Evolutionary conservation across 2,888 invertebrate species (phyloP).

Genomic region (Anorthoa munda): DNA sequence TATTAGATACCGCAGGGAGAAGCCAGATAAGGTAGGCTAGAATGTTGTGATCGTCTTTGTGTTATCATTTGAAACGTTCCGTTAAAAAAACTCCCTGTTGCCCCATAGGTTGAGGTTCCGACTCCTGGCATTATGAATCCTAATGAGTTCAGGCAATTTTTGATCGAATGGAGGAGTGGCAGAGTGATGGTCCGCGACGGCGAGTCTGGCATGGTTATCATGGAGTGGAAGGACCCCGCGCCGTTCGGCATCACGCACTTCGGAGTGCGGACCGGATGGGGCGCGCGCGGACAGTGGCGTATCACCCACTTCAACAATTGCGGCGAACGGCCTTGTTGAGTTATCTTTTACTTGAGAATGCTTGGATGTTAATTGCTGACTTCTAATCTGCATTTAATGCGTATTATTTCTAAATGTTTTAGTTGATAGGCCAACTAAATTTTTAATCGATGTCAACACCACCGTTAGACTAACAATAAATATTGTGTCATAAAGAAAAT

Average conservation of each 20-base stretch:
- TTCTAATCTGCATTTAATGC: constrained; percentile 54
- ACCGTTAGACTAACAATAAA: constrained; percentile 66
- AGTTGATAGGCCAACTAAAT: constrained; percentile 58
- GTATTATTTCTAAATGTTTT: constrained; percentile 43
- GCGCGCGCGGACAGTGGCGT: constrained; percentile 92
- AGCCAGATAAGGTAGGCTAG: constrained; percentile 91
- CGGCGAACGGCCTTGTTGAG: constrained; percentile 83
- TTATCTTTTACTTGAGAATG: constrained; percentile 72
- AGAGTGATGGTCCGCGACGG: constrained; percentile 88
- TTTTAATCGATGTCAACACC: constrained; percentile 52
- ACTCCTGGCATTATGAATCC: constrained; percentile 91
- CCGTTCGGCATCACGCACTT: constrained; percentile 92
- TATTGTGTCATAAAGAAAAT: constrained; percentile 57
- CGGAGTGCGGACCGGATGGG: constrained; percentile 92
- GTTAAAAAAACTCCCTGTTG: constrained; percentile 61
- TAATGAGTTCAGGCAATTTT: constrained; percentile 90
- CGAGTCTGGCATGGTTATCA: constrained; percentile 86
- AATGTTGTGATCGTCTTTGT: constrained; percentile 70
- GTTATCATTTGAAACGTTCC: constrained; percentile 46
- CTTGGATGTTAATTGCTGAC: constrained; percentile 81
- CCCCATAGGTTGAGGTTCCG: constrained; percentile 89
- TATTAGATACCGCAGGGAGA: constrained; percentile 92
- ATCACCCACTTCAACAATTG: constrained; percentile 83
- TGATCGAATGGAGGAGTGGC: constrained; percentile 91
- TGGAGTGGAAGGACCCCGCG: constrained; percentile 92